Conservation (phyloP, 1,140 invertebrate species). For the Magallana ariakensis region DNA sequence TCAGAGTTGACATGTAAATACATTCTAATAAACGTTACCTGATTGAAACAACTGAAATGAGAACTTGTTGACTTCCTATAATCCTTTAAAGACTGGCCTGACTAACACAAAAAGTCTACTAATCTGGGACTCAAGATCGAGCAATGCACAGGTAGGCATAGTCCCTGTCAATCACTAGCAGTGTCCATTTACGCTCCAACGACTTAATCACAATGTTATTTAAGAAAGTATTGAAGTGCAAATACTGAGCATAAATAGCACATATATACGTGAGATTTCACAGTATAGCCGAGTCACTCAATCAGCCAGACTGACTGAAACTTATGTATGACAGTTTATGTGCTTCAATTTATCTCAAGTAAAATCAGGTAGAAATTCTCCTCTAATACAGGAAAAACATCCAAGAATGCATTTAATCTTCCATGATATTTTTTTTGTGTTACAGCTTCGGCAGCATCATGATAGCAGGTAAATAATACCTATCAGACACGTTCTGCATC, state of each 20-base stretch:
- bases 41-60: conserved; percentile 17
- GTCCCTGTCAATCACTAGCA: conserved; percentile 24
- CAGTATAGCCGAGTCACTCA: not conserved
- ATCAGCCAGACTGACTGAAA: not conserved
- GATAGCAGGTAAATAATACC: too few species aligned
- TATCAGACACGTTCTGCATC: too few species aligned
- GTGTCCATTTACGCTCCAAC: conserved; percentile 19
- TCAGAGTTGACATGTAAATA: conserved; percentile 13
- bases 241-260: conserved; percentile 12
- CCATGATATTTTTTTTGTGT: not conserved
- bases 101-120: conserved; percentile 12
- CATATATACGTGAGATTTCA: not conserved
- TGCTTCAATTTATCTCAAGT: not conserved
- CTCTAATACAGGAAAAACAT: not conserved
- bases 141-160: conserved; percentile 18
- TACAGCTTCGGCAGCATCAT: too few species aligned
- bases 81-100: not conserved
- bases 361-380: not conserved
- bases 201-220: conserved; percentile 24
- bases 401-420: conserved; percentile 12
- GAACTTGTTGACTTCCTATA: not conserved
- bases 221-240: conserved; percentile 33
- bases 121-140: not conserved
- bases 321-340: not conserved
- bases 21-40: conserved; percentile 13